These are phyloP conservation scores for Neoitamus cyanurus DNA, from an alignment of 2,888 invertebrate species.

Conservation along the genomic window DNA sequence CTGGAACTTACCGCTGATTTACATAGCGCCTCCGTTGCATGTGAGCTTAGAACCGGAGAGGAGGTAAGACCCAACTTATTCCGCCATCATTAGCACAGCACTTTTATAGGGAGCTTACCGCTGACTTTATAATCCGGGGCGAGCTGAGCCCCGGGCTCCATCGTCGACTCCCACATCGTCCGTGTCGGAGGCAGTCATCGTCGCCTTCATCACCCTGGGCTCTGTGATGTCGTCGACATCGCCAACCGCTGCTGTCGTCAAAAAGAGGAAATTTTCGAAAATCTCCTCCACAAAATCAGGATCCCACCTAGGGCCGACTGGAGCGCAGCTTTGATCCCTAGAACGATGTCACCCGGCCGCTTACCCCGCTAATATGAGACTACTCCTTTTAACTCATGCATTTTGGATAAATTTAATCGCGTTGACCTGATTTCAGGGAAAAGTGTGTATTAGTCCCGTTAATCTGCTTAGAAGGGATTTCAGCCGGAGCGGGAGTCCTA, in stretches of 20 bases:
- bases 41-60: not conserved
- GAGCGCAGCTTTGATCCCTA: not conserved
- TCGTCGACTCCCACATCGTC: not conserved
- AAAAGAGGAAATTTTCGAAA: conserved; percentile 17
- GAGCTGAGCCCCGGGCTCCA: not conserved
- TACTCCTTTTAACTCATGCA: conserved; percentile 14
- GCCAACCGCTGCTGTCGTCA: not conserved
- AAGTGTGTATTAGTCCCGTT: conserved; percentile 35
- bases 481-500: not conserved
- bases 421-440: conserved; percentile 34
- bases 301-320: not conserved
- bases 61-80: conserved; percentile 35
- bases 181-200: not conserved
- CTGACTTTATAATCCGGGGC: conserved; percentile 14
- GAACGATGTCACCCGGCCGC: not conserved
- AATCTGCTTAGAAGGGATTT: conserved; percentile 36
- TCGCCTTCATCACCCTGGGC: too few relatives aligned
- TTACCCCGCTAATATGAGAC: not conserved
- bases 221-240: not conserved
- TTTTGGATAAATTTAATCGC: conserved; percentile 35
- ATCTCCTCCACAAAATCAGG: not conserved
- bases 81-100: conserved; percentile 40
- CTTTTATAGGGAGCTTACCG: conserved; percentile 20
- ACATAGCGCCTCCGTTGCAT: conserved; percentile 4
- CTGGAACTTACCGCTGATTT: conserved; percentile 11